Evolutionary conservation across 2,113 vertebrate species (phyloP).

Genomic region (Hippocampus barbouri): DNA sequence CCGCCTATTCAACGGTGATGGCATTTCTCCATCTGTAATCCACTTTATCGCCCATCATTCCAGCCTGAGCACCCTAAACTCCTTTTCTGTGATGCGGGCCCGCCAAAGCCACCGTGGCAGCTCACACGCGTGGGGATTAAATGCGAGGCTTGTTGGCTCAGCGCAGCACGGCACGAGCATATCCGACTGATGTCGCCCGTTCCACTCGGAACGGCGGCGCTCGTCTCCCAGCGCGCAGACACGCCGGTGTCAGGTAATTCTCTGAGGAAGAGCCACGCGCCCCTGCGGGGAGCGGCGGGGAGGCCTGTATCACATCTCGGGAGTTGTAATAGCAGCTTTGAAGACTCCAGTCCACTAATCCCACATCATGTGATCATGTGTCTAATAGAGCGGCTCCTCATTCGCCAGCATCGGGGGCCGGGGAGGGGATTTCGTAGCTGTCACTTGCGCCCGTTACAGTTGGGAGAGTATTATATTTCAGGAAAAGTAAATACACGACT

Average conservation of each 20-base stretch:
- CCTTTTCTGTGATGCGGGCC: slow-evolving; percentile 72
- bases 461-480: slow-evolving; percentile 57
- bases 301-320: slow-evolving; percentile 73
- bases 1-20: slow-evolving; percentile 51
- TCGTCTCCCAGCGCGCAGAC: slow-evolving; percentile 72
- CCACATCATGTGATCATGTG: slow-evolving; percentile 73
- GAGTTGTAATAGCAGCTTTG: slow-evolving; percentile 75
- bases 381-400: slow-evolving; percentile 72
- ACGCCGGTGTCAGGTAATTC: slow-evolving; percentile 72
- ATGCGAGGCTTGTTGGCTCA: slow-evolving; percentile 72
- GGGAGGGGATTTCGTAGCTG: slow-evolving; percentile 66
- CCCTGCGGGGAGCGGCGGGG: slow-evolving; percentile 72
- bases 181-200: slow-evolving; percentile 71
- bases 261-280: slow-evolving; percentile 70
- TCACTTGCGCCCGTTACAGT: slow-evolving; percentile 63
- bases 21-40: slow-evolving; percentile 65
- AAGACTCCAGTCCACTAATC: slow-evolving; percentile 74
- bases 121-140: slow-evolving; percentile 84
- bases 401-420: slow-evolving; percentile 63
- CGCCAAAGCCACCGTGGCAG: slow-evolving; percentile 67
- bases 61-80: slow-evolving; percentile 66
- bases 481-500: slow-evolving; percentile 58
- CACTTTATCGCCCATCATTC: slow-evolving; percentile 69
- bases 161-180: slow-evolving; percentile 66
- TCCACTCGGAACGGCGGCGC: slow-evolving; percentile 67